Base-by-base conservation (phyloP, 64 coral and sea anemone genomes). In the Hydrozoanthus tunicans region DNA sequence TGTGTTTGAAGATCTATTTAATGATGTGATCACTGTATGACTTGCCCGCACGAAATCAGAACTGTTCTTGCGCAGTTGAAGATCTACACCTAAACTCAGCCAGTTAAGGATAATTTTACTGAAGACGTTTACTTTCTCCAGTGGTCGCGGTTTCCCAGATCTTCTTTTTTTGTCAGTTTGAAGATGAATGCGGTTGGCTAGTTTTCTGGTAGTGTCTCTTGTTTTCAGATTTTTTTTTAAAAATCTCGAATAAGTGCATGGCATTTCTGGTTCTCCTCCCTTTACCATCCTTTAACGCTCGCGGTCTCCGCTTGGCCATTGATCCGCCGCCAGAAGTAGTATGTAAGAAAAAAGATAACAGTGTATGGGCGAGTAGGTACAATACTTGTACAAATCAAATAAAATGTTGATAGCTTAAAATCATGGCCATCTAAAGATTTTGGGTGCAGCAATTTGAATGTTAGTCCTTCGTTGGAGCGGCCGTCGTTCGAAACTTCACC, bases 21-120 rank as follows among this genome's bases (percentile, higher is more conserved):
- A 59, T 14, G 53, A 89, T 89, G 15, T 89, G 53, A 73, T 89
- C 69, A 58, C 25, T 89, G 14, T 52, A 89, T n/a, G 27, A 71
- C 64, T 73, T 73, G 65, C 58, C 85, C 26, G 73, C 75, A 24
- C 53, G 32, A 77, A 89, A 89, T 59, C 32, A 53, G 43, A 70
- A 14, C 52, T 89, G 85, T 11, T 89, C 67, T 57, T 53, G n/a
- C 32, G 9, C 69, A 56, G 70, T 51, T 73, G 43, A 59, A 2
- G 69, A 74, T 89, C 69, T 56, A 74, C 3, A 9, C 43, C 85
- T 56, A 51, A 12, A 58, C 11, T 72, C 26, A 89, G 57, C 26
- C 64, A 54, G 25, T 89, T 73, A 13, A 75, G 85, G 14, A 89
- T 71, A 14, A 73, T 89, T 57, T 53, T 51, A 7, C 17, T 56